Conservation (phyloP, 1,140 invertebrate species). For the Patella vulgata region DNA sequence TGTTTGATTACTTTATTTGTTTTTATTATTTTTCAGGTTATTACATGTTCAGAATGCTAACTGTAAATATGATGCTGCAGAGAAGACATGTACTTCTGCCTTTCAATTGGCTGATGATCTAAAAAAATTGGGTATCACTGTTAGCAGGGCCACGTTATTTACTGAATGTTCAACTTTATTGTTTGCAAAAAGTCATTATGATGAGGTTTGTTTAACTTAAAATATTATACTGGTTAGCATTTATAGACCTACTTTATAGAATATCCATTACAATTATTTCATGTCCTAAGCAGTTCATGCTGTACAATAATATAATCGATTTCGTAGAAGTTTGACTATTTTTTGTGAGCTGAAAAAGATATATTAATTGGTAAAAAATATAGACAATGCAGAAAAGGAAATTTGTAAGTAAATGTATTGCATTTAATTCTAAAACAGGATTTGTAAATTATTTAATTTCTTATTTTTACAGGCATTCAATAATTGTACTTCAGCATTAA, state of each 20-base stretch:
- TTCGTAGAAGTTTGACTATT: too few relatives aligned
- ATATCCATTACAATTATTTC: too few relatives aligned
- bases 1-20: slow-evolving; percentile 1
- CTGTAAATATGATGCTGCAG: slow-evolving; percentile 79
- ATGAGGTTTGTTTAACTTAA: slow-evolving; percentile 74
- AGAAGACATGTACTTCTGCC: slow-evolving; percentile 74
- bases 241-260: too few relatives aligned
- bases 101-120: slow-evolving; percentile 71
- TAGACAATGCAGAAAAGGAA: too few relatives aligned
- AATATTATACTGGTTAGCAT: too few relatives aligned
- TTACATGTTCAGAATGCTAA: slow-evolving; percentile 83
- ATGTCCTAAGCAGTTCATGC: too few relatives aligned
- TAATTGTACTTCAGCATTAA: slow-evolving; percentile 79
- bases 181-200: slow-evolving; percentile 85
- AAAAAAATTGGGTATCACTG: slow-evolving; percentile 61
- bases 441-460: too few relatives aligned
- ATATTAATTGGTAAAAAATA: too few relatives aligned
- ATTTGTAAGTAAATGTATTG: too few relatives aligned
- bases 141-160: slow-evolving; percentile 78
- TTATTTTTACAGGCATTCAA: slow-evolving; percentile 64
- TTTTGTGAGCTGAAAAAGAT: too few relatives aligned
- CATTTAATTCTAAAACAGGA: too few relatives aligned
- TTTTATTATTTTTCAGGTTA: slow-evolving; percentile 71
- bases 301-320: neutral
- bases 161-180: slow-evolving; percentile 82